These are phyloP conservation scores for Melanchra persicariae DNA, from an alignment of 2,888 invertebrate genomes.

Conservation along the genomic window DNA sequence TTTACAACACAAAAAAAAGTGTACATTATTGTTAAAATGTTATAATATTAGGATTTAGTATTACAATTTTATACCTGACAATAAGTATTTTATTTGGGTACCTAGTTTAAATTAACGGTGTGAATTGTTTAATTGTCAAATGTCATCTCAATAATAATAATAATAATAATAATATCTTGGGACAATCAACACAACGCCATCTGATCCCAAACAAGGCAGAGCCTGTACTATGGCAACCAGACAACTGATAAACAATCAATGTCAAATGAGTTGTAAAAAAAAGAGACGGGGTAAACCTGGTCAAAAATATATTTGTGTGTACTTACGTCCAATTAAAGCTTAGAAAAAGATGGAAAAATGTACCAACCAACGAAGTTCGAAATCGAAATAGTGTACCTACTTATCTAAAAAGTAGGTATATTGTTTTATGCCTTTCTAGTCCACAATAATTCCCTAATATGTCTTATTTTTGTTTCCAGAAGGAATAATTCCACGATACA, in stretches of 20 bases:
- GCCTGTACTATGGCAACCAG: too few species aligned
- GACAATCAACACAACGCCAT: too few species aligned
- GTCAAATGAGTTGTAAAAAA: not conserved
- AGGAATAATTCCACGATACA: conserved; percentile 78
- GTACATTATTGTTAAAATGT: conserved; percentile 12
- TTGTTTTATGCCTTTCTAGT: not conserved
- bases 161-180: not conserved
- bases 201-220: too few species aligned
- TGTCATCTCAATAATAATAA: too few species aligned
- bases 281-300: too few species aligned
- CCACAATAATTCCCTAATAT: conserved; percentile 11
- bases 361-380: not conserved
- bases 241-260: too few species aligned
- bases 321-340: too few species aligned
- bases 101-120: too few species aligned
- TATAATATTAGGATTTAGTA: conserved; percentile 13
- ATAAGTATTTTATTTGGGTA: conserved; percentile 9
- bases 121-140: too few species aligned
- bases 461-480: conserved; percentile 61
- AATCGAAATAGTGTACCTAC: not conserved
- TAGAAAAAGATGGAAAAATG: not conserved
- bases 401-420: conserved; percentile 17
- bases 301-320: too few species aligned
- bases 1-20: conserved; percentile 22
- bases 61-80: conserved; percentile 22